Evolutionary conservation across 2,797 vertebrate species (phyloP).

Genomic region (Leptatherina wallacei): DNA sequence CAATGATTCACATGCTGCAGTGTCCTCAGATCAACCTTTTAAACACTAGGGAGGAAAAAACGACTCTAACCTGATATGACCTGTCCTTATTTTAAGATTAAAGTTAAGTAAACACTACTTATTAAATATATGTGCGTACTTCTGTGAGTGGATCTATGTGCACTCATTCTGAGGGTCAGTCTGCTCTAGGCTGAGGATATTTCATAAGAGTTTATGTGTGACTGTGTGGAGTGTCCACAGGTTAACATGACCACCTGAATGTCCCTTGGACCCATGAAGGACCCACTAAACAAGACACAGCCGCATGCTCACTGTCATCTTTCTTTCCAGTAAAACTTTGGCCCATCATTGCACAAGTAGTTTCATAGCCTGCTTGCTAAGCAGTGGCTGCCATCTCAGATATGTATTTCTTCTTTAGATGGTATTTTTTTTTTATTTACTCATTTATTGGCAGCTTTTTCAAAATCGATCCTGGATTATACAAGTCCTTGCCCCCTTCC

Average conservation of each 20-base stretch:
- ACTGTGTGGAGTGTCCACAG: conserved; percentile 5
- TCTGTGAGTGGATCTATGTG: neutral
- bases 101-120: neutral
- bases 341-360: neutral
- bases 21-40: neutral
- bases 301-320: neutral
- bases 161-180: neutral
- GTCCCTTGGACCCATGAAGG: conserved; percentile 25
- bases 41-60: neutral
- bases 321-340: neutral
- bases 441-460: too few species aligned
- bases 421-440: too few species aligned
- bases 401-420: too few species aligned
- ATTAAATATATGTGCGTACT: neutral
- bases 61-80: neutral
- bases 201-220: conserved; percentile 1
- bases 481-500: too few species aligned
- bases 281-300: conserved; percentile 20
- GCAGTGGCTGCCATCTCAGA: too few species aligned
- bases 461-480: too few species aligned
- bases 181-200: neutral
- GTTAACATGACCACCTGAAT: conserved; percentile 46
- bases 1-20: neutral
- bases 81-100: neutral
- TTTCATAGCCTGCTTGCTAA: too few species aligned